phyloP scores from a whole-genome alignment of 2,888 invertebrate genomes.

The Loripinus fragilis region DNA sequence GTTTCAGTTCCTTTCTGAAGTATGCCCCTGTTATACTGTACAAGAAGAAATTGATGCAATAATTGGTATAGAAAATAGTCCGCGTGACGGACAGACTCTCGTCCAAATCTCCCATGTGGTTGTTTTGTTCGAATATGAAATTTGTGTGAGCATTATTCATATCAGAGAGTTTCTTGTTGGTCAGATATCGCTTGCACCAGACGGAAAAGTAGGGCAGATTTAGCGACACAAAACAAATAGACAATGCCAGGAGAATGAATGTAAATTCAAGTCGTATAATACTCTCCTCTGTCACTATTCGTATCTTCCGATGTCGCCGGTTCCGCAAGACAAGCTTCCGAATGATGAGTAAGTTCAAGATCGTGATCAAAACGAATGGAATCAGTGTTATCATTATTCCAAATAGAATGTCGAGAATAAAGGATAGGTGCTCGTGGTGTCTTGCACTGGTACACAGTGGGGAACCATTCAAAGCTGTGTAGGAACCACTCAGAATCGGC shows the following conservation, averaged over 20 bases:
- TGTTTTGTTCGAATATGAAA: constrained; percentile 29
- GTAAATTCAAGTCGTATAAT: constrained; percentile 80
- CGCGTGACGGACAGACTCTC: constrained; percentile 69
- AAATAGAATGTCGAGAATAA: constrained; percentile 77
- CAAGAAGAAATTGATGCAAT: constrained; percentile 79
- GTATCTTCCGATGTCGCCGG: constrained; percentile 62
- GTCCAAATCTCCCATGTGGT: constrained; percentile 44
- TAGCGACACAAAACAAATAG: constrained; percentile 79
- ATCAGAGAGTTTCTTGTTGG: constrained; percentile 31
- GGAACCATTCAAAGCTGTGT: constrained; percentile 42
- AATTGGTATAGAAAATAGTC: constrained; percentile 79
- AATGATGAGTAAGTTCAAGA: constrained; percentile 78
- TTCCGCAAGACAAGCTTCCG: constrained; percentile 74
- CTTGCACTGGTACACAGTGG: constrained; percentile 68
- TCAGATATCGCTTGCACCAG: constrained; percentile 73
- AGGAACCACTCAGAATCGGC: constrained; percentile 70
- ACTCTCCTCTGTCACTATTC: constrained; percentile 73
- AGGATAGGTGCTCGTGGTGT: constrained; percentile 62
- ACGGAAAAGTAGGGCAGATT: constrained; percentile 80
- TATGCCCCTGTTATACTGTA: constrained; percentile 79
- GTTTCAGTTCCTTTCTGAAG: constrained; percentile 75
- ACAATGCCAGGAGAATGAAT: constrained; percentile 77
- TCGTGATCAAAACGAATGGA: constrained; percentile 78
- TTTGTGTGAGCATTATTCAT: constrained; percentile 21
- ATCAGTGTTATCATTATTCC: constrained; percentile 77